phyloP scores from a whole-genome alignment of 2,797 vertebrate genomes.

The Aldrovandia affinis region DNA sequence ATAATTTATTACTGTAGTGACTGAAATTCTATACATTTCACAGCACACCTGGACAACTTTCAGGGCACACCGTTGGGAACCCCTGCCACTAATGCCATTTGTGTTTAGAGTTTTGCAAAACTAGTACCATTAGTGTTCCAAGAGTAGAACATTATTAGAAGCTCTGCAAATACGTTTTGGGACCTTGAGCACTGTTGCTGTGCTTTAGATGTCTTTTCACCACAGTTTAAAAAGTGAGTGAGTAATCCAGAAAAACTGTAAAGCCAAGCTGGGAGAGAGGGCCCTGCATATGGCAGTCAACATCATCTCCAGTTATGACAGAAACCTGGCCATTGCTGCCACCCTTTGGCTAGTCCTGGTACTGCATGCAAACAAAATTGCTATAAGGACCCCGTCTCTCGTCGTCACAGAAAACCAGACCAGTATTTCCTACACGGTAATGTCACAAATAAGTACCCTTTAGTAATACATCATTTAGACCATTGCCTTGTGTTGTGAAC shows the following conservation, averaged over 20 bases:
- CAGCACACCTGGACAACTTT: too few species aligned
- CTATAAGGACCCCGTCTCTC: not conserved
- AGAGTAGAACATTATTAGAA: not conserved
- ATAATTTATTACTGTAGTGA: too few species aligned
- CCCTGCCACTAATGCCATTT: too few species aligned
- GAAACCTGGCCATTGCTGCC: conserved; percentile 1
- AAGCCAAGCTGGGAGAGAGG: not conserved
- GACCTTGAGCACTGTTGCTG: not conserved
- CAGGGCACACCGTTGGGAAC: too few species aligned
- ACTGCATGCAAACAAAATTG: not conserved
- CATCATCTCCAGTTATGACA: not conserved
- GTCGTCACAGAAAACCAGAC: not conserved
- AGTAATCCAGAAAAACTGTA: not conserved
- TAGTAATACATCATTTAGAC: too few species aligned
- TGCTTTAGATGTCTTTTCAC: not conserved
- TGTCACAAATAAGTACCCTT: too few species aligned
- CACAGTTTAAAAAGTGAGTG: not conserved
- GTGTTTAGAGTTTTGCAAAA: too few species aligned
- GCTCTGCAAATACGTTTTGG: not conserved
- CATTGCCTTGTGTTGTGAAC: too few species aligned
- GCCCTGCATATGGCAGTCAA: not conserved
- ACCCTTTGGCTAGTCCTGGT: not conserved
- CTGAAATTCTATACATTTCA: too few species aligned
- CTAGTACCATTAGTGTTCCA: too few species aligned
- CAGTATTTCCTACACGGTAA: not conserved